These are phyloP conservation scores for Cinclus mexicanus DNA, from an alignment of 2,113 vertebrate genomes.

Conservation along the genomic window DNA sequence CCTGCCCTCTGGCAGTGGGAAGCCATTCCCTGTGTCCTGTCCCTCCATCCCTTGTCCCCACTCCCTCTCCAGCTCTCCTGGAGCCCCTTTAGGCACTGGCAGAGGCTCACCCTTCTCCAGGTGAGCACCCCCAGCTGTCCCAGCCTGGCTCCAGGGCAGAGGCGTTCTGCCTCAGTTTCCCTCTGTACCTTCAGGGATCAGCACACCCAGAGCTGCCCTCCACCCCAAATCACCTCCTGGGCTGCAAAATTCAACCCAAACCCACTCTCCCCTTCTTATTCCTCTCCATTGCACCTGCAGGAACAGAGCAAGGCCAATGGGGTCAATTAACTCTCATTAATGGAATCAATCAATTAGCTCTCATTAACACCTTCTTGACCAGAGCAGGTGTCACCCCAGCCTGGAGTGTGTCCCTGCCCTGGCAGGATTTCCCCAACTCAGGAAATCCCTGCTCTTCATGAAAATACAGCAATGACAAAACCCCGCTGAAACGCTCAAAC, in stretches of 20 bases:
- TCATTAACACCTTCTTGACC: neutral
- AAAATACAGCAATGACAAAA: rapidly evolving
- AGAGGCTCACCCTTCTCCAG: neutral
- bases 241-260: rapidly evolving
- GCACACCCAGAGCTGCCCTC: neutral
- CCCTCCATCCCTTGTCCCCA: neutral
- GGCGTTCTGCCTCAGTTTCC: neutral
- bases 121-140: rapidly evolving
- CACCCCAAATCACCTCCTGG: neutral
- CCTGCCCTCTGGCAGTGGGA: neutral
- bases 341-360: neutral
- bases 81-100: neutral
- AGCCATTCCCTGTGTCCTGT: neutral
- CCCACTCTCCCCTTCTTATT: neutral
- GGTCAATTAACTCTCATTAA: neutral
- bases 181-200: neutral
- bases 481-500: rapidly evolving
- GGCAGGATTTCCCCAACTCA: neutral
- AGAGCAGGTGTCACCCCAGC: neutral
- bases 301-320: neutral
- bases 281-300: neutral
- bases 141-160: neutral
- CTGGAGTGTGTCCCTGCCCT: neutral
- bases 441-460: neutral
- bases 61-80: neutral